Base-by-base conservation (phyloP, 2,113 vertebrate genomes). In the Hucho hucho region DNA sequence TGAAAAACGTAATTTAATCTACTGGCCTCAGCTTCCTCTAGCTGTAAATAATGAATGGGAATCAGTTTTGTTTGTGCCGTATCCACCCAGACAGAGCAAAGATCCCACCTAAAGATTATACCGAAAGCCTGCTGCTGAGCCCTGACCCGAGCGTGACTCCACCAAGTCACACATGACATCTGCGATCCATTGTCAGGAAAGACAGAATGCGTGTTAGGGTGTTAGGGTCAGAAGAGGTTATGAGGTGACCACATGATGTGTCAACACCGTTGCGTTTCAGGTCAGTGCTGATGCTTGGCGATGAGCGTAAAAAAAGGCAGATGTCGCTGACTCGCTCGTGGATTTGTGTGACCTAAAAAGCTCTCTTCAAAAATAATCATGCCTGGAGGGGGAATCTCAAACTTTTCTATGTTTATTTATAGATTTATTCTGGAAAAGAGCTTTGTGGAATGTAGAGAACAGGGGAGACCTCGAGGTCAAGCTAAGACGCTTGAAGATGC, bases 381-480 rank as follows among this genome's bases (percentile, higher is more conserved):
- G 75, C 87, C 84, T 84, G 71, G 72, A 78, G 84, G 79, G 37
- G 46, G 67, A 80, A 79, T 71, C 64, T 92, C 32, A 87, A 89
- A 84, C 14, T 89, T 91, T 88, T 56, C 90, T 87, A 59, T 71
- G 81, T 79, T 83, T 80, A 77, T 80, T 90, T 82, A 88, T 90
- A 87, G 73, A 88, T 90, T 88, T 0, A 86, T 89, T 88, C 67
- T 37, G 64, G 75, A 75, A 79, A 79, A 84, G 75, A 63, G 47
- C 22, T 81, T 83, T 75, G 25, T 64, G 64, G 73, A 78, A 64
- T 16, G 2, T 0, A 26, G 28, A 64, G n/a, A 71, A 1, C 22
- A 53, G 73, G 2, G 9, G 1, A 22, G 43, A 3, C 59, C 20
- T 20, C 4, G 43, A 26, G 47, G n/a, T 68, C 49, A 64, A 77